Base-by-base conservation (phyloP, 2,113 vertebrate species). In the Cynopterus brachyotis region DNA sequence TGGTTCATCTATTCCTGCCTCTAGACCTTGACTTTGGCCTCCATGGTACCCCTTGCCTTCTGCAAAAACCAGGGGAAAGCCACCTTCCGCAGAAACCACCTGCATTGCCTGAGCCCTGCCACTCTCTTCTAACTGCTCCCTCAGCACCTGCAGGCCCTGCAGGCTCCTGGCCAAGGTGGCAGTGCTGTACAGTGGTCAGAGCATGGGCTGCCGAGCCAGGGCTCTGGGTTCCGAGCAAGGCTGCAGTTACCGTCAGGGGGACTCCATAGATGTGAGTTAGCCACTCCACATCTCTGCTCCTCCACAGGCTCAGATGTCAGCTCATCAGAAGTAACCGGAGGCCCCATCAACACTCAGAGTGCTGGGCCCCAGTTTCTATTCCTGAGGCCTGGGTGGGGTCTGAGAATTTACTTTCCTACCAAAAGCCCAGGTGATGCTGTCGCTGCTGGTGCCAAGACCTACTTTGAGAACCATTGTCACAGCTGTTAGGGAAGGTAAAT, bases 101-200 rank as follows among this genome's bases (percentile, higher is more conserved):
- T 6, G 0, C 22, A 37, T 3, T 12, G 17, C 50, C 4, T 0
- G 9, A 88, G 82, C 6, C 30, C 53, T 12, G 12, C 26, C 5
- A 53, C 59, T 37, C 59, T 32, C 3, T 55, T 47, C 37, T 30
- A 3, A 9, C n/a, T 28, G 42, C 28, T n/a, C 66, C 66, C 24
- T 89, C 4, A 6, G 47, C 30, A 8, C n/a, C 5, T 9, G 26
- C 0, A 0, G 6, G 3, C 28, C 32, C 17, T 69, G 13, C 0
- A 17, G 57, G 22, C 9, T 12, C 55, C 22, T 2, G 16, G 40
- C 35, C 10, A 7, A 32, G 22, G 35, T 0, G 5, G 6, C 28
- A 5, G 47, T 16, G 8, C 26, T 0, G 4, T 19, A 6, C 8
- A 19, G 16, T 3, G 20, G 35, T 17, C 8, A 35, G 59, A 32